A percentile compares a stretch with the other conserved stretches of the same genome.
Evolutionary conservation across 2,888 invertebrate genomes (phyloP).

Genomic region (Nephrotoma appendiculata): DNA sequence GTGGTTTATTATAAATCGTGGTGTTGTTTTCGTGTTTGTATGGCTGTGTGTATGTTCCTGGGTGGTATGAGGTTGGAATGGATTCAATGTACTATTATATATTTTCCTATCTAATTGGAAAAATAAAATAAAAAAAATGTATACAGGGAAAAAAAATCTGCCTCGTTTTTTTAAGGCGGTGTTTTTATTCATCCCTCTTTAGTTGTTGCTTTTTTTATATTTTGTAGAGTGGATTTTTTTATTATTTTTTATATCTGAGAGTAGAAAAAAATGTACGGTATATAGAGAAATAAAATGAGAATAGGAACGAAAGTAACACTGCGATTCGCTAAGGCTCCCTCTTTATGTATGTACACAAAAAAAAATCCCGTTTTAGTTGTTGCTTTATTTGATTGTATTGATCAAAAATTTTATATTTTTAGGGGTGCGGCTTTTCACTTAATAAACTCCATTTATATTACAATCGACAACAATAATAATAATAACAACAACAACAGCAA

Average conservation of each 20-base stretch:
- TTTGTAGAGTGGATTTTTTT: neutral
- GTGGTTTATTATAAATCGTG: neutral
- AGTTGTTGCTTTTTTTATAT: neutral
- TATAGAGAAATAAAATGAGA: neutral
- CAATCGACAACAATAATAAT: neutral
- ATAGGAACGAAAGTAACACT: neutral
- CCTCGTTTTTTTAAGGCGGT: neutral
- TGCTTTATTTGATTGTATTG: neutral
- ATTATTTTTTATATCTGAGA: neutral
- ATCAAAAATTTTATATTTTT: neutral
- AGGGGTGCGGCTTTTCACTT: slow-evolving; percentile 5
- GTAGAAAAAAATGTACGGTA: neutral
- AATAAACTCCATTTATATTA: slow-evolving; percentile 5
- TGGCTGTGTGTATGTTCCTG: neutral
- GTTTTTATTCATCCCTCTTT: neutral
- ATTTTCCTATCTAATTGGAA: slow-evolving; percentile 3
- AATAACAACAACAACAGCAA: neutral
- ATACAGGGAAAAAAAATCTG: neutral
- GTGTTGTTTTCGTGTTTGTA: neutral
- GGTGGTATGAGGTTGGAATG: neutral
- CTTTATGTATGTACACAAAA: neutral
- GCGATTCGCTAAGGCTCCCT: neutral
- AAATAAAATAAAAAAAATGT: neutral
- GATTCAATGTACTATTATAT: neutral
- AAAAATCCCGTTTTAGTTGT: neutral